Base-by-base conservation (phyloP, 2,113 vertebrate species). In the Apodemus speciosus region DNA sequence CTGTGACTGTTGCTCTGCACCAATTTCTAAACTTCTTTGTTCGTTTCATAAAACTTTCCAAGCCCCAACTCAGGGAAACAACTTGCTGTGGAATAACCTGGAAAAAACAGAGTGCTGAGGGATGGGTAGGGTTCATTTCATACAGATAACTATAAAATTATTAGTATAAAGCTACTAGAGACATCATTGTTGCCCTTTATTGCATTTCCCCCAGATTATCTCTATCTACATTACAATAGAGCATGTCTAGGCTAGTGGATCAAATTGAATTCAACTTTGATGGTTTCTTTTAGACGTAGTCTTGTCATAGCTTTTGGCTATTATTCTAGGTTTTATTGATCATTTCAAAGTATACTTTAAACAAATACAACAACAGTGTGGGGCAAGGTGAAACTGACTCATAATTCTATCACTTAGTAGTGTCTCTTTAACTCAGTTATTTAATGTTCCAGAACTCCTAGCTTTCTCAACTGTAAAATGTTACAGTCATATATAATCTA, bases 1-100 rank as follows among this genome's bases (percentile, higher is more conserved):
- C 93, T 95, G 46, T 97, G 97, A 97, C 97, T 98, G 95, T 89
- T 92, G 38, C n/a, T 83, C 80, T 95, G 23, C 62, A 43, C 84
- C 0, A 5, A 93, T 89, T 84, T 89, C 90, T 13, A 1, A 32
- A 79, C 56, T 97, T 96, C 85, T 69, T 6, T 58, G 43, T 93
- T 84, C 69, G 93, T 88, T 96, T 64, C 81, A 68, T 95, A 73
- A 58, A 94, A 91, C 58, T 96, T 80, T 10, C 90, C 1, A 93
- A 40, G 7, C 38, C 90, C 85, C 87, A 85, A 27, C 32, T 85
- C 76, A 75, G 43, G 46, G 85, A 84, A 90, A 56, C 58, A 93
- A 80, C 20, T 73, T 80, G 20, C 51, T 38, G 69, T 27, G 6
- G 10, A 3, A 79, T 5, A 87, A 72, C 11, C 25, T 81, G 2